These are phyloP conservation scores for Pseudochirops corinnae DNA, from an alignment of 2,797 vertebrate genomes.

Conservation along the genomic window DNA sequence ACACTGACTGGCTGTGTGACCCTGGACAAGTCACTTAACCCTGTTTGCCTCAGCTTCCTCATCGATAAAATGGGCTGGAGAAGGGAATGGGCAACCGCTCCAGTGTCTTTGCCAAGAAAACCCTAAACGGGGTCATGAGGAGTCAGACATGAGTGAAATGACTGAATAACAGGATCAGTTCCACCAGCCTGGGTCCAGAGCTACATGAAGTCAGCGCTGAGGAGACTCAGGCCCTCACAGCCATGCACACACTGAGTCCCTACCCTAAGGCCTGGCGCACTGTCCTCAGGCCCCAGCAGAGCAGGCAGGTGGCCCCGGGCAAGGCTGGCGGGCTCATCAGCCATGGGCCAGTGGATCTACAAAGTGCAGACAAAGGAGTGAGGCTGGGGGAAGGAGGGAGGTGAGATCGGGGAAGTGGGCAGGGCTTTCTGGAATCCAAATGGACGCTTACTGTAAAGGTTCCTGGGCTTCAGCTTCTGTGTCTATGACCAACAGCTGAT, in stretches of 20 bases:
- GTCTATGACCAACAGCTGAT: not conserved
- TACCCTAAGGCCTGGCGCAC: no score
- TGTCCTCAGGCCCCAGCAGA: not conserved
- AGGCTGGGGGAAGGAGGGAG: not conserved
- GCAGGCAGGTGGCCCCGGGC: not conserved
- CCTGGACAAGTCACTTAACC: not conserved
- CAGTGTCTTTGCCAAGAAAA: not conserved
- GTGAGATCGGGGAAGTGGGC: not conserved
- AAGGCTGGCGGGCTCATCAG: not conserved
- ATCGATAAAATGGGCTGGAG: not conserved
- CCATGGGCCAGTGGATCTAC: not conserved
- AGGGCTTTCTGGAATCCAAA: not conserved
- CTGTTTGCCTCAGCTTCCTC: not conserved
- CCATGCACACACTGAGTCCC: no score
- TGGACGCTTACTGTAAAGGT: not conserved
- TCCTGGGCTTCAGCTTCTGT: not conserved
- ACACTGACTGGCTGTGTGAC: not conserved
- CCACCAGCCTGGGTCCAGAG: not conserved
- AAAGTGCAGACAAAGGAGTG: not conserved
- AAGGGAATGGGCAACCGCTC: not conserved
- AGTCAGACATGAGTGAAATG: no score
- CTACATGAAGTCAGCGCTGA: no score
- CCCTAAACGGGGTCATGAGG: not conserved
- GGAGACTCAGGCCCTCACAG: no score
- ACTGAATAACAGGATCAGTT: no score